Base-by-base conservation (phyloP, 2,888 invertebrate genomes). In the Stenotaenia linearis region DNA sequence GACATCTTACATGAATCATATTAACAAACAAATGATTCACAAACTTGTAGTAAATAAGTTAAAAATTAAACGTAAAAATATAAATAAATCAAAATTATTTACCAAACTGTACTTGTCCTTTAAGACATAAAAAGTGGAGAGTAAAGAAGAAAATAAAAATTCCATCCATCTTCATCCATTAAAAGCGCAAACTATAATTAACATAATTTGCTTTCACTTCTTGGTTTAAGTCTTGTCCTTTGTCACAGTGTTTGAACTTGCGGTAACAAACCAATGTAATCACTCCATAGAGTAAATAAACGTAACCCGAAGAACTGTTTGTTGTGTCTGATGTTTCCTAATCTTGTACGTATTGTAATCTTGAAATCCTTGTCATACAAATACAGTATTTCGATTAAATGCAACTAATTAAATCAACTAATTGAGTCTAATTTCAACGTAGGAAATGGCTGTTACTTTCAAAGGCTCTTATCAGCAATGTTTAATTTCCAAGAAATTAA, bases 381-480 rank as follows among this genome's bases (percentile, higher is more conserved):
- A 50, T 18, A 1, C 7, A 0, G 5, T 18, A 15, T 1, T n/a
- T 50, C 7, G 50, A 50, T 50, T 50, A 50, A 21, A 21, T 7
- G 18, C 12, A 12, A 69, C 15, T 28, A 69, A 69, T 69, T 69
- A 25, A n/a, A 28, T 1, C 25, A 10, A 6, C 28, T 28, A 25
- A 69, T 25, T 45, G 69, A 10, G 15, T 69, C 15, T 25, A 28
- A 15, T 25, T 69, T 25, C 3, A 28, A 69, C 23, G 6, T 25
- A 1, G 69, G 69, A 69, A 69, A 69, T 69, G 69, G 69, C 69
- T 61, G 28, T 9, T n/a, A 69, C 2, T 69, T 25, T 28, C 69
- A 69, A 69, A 69, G 56, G 23, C 69, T 69, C 69, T 69, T 69
- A 69, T 69, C 69, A 69, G 50, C 50, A 69, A 6, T 69, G 69